phyloP scores from a whole-genome alignment of 2,797 vertebrate species.

The Loris lydekkerianus region DNA sequence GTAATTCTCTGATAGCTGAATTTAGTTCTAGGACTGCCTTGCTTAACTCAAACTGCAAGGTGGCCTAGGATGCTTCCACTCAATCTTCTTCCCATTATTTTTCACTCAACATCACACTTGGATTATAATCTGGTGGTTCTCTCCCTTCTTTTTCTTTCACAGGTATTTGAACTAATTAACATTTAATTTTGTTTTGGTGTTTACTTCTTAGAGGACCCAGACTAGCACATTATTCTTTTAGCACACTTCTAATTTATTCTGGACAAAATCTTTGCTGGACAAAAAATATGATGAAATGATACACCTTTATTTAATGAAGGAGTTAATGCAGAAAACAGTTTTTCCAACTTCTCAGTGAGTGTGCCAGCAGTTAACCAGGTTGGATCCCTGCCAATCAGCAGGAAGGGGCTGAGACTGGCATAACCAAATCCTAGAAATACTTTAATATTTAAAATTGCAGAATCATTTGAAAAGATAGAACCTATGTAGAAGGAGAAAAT shows the following conservation, averaged over 20 bases:
- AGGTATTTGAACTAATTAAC: background rate
- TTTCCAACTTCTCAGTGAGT: no score
- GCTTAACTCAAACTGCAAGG: background rate
- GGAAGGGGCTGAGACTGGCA: conserved; percentile 36
- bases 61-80: background rate
- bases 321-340: no score
- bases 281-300: background rate
- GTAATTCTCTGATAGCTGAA: background rate
- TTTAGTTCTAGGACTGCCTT: background rate
- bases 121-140: background rate
- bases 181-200: background rate
- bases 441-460: background rate
- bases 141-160: background rate
- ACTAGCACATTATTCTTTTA: no score
- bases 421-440: background rate
- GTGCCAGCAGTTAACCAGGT: no score
- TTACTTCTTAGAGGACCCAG: background rate
- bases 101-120: no score
- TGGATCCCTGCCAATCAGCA: background rate
- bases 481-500: background rate
- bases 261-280: background rate
- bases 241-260: background rate
- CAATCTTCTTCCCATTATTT: background rate
- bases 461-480: background rate
- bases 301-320: background rate